Percentiles rank a stretch among this genome's conserved stretches.
phyloP scores from a whole-genome alignment of 1,140 invertebrate genomes.

The Hyles euphorbiae region DNA sequence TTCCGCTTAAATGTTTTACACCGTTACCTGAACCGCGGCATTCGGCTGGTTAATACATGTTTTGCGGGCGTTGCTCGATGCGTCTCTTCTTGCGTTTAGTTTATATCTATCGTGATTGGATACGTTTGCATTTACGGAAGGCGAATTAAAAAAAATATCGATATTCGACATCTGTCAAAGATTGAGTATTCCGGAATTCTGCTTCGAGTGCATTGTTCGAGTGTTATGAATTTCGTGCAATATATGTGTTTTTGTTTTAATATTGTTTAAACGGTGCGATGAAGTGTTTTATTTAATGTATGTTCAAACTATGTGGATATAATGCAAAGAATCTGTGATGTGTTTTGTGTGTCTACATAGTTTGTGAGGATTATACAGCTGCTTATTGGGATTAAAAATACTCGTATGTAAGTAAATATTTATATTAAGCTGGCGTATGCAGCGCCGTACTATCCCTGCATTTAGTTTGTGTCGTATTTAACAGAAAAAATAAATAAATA shows the following conservation, averaged over 20 bases:
- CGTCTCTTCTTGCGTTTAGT: slow-evolving; percentile 23
- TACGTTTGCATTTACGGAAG: slow-evolving; percentile 26
- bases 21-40: no score
- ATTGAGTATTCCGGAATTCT: slow-evolving; percentile 29
- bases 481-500: no score
- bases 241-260: slow-evolving; percentile 2
- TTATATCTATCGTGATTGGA: slow-evolving; percentile 21
- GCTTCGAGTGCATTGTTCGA: slow-evolving; percentile 34
- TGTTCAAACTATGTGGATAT: slow-evolving; percentile 45
- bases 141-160: slow-evolving; percentile 23
- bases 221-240: slow-evolving; percentile 38
- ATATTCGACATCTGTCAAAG: slow-evolving; percentile 52
- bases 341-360: slow-evolving; percentile 50
- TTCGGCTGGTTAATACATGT: neutral
- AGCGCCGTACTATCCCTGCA: neutral
- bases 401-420: slow-evolving; percentile 68
- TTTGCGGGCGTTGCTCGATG: slow-evolving; percentile 28
- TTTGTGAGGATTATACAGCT: slow-evolving; percentile 42
- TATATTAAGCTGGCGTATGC: slow-evolving; percentile 29
- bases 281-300: slow-evolving; percentile 34
- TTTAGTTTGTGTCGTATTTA: no score
- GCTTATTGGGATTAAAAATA: slow-evolving; percentile 59
- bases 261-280: slow-evolving; percentile 19
- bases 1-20: no score
- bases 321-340: slow-evolving; percentile 53